These are phyloP conservation scores for Trichomycterus rosablanca DNA, from an alignment of 2,113 vertebrate genomes.

Conservation along the genomic window DNA sequence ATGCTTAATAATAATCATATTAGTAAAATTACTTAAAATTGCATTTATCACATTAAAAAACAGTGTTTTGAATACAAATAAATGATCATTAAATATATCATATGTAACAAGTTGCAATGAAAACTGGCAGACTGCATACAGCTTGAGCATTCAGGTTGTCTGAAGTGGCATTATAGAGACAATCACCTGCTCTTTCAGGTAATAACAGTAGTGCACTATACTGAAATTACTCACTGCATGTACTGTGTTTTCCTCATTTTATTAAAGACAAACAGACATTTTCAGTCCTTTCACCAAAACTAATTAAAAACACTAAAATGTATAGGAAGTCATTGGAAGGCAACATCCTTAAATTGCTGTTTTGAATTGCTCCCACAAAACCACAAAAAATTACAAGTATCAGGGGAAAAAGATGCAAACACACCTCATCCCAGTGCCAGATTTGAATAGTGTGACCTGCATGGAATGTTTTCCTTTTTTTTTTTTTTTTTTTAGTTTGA, in stretches of 20 bases:
- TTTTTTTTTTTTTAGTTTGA: conserved; percentile 1
- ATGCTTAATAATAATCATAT: neutral
- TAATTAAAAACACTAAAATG: too few species aligned
- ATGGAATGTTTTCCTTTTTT: conserved; percentile 29
- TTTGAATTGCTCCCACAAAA: conserved; percentile 4
- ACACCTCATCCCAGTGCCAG: conserved; percentile 2
- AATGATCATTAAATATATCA: too few species aligned
- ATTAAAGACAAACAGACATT: neutral
- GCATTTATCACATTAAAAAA: neutral
- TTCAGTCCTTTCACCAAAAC: conserved; percentile 7
- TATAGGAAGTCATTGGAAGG: conserved; percentile 5
- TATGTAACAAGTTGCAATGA: too few species aligned
- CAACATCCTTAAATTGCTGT: conserved; percentile 19
- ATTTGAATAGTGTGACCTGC: conserved; percentile 13
- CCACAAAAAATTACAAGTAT: neutral
- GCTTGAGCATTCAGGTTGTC: conserved; percentile 34
- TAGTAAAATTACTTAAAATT: neutral
- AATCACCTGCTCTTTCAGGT: conserved; percentile 4
- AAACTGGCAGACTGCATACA: conserved; percentile 17
- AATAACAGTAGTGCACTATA: neutral
- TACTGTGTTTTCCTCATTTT: too few species aligned
- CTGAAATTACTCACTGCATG: too few species aligned
- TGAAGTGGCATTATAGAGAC: conserved; percentile 11
- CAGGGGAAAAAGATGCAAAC: neutral
- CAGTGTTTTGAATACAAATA: neutral